These are phyloP conservation scores for Tenualosa thibaudeaui DNA, from an alignment of 2,797 vertebrate species.

Conservation along the genomic window DNA sequence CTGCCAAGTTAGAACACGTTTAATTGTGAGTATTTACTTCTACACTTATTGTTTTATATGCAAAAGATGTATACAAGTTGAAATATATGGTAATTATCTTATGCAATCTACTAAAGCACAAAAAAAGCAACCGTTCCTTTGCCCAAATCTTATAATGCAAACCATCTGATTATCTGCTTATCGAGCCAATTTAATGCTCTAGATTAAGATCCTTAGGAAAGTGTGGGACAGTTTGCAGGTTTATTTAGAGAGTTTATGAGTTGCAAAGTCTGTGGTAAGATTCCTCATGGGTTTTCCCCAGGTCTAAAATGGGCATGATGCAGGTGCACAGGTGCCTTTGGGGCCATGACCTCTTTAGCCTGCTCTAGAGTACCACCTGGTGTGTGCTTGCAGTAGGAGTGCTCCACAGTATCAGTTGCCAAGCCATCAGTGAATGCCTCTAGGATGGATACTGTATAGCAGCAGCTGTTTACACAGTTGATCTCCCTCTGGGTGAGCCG, in stretches of 20 bases:
- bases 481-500: neutral
- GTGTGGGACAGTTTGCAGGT: neutral
- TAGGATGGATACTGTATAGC: neutral
- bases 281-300: neutral
- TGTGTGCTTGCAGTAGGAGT: neutral
- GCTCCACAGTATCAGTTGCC: neutral
- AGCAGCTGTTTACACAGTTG: neutral
- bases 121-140: slow-evolving; percentile 7
- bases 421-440: neutral
- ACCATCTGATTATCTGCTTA: neutral
- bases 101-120: slow-evolving; percentile 12
- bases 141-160: neutral
- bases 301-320: neutral
- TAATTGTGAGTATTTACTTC: neutral
- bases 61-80: slow-evolving; percentile 12
- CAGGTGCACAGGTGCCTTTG: neutral
- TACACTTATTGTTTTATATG: neutral
- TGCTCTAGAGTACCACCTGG: neutral
- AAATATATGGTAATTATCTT: neutral
- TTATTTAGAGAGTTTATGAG: neutral
- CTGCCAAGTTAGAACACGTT: neutral
- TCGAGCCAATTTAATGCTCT: neutral
- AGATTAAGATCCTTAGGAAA: neutral
- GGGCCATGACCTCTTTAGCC: neutral
- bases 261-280: neutral